A percentile compares a stretch with the other conserved stretches of the same genome.
phyloP scores from a whole-genome alignment of 2,113 vertebrate genomes.

The Podiceps cristatus region DNA sequence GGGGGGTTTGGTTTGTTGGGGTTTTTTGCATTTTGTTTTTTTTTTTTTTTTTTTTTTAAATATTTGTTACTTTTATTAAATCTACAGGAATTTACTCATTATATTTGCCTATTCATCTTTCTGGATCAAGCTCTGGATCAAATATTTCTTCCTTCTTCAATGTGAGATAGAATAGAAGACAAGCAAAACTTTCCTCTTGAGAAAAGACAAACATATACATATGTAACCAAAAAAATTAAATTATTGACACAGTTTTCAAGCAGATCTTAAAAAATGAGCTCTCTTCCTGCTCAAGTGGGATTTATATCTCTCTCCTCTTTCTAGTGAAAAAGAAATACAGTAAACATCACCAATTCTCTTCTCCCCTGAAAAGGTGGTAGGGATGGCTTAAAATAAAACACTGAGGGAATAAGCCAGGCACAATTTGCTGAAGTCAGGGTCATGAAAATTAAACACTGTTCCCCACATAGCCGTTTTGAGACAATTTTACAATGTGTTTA shows the following conservation, averaged over 20 bases:
- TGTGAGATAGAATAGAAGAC: not conserved
- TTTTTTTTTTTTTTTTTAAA: not conserved
- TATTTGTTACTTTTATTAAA: not conserved
- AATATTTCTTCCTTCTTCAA: not conserved
- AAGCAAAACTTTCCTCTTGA: not conserved
- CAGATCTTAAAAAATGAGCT: not conserved
- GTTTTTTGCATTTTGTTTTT: not conserved
- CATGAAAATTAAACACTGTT: not conserved
- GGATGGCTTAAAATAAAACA: not conserved
- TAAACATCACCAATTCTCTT: not conserved
- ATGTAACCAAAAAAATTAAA: not conserved
- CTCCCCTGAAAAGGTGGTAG: not conserved
- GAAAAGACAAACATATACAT: not conserved
- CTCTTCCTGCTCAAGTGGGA: accelerated
- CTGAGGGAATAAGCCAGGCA: not conserved
- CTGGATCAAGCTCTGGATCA: not conserved
- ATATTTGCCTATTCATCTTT: not conserved
- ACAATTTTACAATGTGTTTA: not conserved
- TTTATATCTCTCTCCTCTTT: not conserved
- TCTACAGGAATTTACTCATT: not conserved
- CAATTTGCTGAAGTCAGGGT: not conserved
- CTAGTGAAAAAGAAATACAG: not conserved
- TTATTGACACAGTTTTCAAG: not conserved
- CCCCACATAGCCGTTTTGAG: not conserved
- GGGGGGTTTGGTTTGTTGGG: too few relatives aligned